These are phyloP conservation scores for Eupithecia subumbrata DNA, from an alignment of 2,888 invertebrate species.

Conservation along the genomic window DNA sequence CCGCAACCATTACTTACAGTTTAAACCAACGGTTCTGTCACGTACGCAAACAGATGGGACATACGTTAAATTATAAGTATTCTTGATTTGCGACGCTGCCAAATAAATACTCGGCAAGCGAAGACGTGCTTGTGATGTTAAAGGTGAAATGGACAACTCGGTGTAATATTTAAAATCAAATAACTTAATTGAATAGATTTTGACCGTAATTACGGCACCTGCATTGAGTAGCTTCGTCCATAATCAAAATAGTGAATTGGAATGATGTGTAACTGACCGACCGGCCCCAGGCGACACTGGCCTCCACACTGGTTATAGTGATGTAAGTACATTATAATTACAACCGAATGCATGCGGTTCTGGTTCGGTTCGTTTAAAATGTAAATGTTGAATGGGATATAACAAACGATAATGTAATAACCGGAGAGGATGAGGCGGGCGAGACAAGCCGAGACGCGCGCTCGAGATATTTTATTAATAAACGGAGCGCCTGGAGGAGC, in stretches of 20 bases:
- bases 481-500: not conserved
- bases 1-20: conserved; percentile 10
- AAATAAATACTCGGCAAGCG: not conserved
- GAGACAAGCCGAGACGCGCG: conserved; percentile 7
- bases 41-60: not conserved
- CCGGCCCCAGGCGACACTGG: not conserved
- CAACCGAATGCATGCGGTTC: conserved; percentile 4
- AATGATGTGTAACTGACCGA: not conserved
- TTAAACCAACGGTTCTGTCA: not conserved
- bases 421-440: not conserved
- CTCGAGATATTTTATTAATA: conserved; percentile 19
- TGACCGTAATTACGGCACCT: not conserved
- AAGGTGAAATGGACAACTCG: not conserved
- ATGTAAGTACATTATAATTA: conserved; percentile 17
- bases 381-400: conserved; percentile 11
- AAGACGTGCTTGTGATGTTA: not conserved
- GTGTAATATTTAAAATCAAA: not conserved
- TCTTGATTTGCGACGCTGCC: not conserved
- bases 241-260: not conserved
- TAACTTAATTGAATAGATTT: not conserved
- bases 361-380: conserved; percentile 17
- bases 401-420: conserved; percentile 31
- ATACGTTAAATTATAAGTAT: not conserved
- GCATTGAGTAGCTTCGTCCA: not conserved
- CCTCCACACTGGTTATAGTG: not conserved